Base-by-base conservation (phyloP, 2,888 invertebrate genomes). In the Acleris laterana region DNA sequence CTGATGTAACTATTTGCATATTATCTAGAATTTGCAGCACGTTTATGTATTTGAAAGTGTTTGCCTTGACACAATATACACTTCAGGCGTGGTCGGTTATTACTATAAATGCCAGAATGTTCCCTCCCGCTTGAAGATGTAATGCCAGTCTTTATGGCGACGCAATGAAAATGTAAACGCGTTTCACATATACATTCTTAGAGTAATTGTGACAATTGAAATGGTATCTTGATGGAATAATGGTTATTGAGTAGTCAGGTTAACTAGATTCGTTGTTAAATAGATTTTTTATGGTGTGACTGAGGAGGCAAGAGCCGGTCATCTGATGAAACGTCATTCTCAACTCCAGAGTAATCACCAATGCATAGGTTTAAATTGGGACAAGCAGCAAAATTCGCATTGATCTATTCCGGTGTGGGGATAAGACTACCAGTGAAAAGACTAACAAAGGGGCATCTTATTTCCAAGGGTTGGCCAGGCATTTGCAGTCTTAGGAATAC, bases 41-140 rank as follows among this genome's bases (percentile, higher is more conserved):
- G 70, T 71, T 71, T 69, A 70, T 70, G 71, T 72, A 74, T 84
- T 81, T 79, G 79, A 82, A 83, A 84, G 76, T 76, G 72, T 72
- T 84, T 71, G 72, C 84, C 84, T 85, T 86, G 83, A 83, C 83
- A 82, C 78, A 77, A 81, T 77, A 81, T 77, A 79, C 71, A 73
- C 74, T 76, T 72, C 71, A 72, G 74, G 72, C 74, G 72, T 73
- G 70, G 71, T 75, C 74, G 68, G 73, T 75, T 79, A 80, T 81
- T 78, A 77, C 70, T 77, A 77, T 75, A 74, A 75, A 73, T 71
- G 72, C 71, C 69, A 71, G 74, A 70, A 74, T 71, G 77, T 74
- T 77, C 75, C 76, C 76, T 77, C 75, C 76, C 76, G 76, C 74
- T 71, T 77, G 71, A 70, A 49, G 28, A 46, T 51, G 20, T 25